phyloP scores from a whole-genome alignment of 92 coral and sea anemone species.

The Ricordea florida region DNA sequence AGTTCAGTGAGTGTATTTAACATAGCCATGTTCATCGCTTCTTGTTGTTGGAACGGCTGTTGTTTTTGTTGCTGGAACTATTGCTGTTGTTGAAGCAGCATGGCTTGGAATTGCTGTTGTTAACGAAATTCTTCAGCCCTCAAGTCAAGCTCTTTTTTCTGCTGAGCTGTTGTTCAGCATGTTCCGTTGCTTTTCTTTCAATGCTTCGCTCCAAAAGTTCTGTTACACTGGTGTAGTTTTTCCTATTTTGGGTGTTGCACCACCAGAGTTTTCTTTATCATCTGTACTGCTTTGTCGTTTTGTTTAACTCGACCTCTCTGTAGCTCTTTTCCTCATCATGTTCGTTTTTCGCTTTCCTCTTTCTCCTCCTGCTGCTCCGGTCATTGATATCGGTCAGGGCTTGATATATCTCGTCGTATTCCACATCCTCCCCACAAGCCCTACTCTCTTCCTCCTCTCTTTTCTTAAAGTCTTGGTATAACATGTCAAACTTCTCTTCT shows the following conservation, averaged over 20 bases:
- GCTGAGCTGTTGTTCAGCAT: not conserved
- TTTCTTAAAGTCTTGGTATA: not conserved
- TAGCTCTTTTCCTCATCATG: conserved; percentile 38
- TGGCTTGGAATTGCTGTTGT: conserved; percentile 14
- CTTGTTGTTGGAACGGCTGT: not conserved
- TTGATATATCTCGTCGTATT: conserved; percentile 47
- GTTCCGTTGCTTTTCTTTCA: not conserved
- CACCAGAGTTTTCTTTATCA: conserved; percentile 3
- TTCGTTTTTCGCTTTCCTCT: conserved; percentile 38
- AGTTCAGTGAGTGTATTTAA: not conserved
- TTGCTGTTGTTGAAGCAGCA: conserved; percentile 10
- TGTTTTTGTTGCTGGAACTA: not conserved
- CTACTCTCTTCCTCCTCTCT: conserved; percentile 4
- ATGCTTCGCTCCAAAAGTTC: conserved; percentile 9
- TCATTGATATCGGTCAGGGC: conserved; percentile 22
- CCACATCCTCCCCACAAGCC: conserved; percentile 54
- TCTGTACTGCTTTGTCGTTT: not conserved
- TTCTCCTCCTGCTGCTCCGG: conserved; percentile 30
- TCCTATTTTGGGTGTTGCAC: conserved; percentile 10
- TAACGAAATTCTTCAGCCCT: not conserved
- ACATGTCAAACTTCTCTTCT: not conserved
- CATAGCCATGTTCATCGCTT: conserved; percentile 8
- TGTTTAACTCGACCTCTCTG: conserved; percentile 28
- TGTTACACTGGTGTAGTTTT: conserved; percentile 11
- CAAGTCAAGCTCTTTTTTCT: not conserved